Percentiles rank a stretch among this genome's conserved stretches.
phyloP scores from a whole-genome alignment of 2,797 vertebrate species.

The Sparidentex hasta region DNA sequence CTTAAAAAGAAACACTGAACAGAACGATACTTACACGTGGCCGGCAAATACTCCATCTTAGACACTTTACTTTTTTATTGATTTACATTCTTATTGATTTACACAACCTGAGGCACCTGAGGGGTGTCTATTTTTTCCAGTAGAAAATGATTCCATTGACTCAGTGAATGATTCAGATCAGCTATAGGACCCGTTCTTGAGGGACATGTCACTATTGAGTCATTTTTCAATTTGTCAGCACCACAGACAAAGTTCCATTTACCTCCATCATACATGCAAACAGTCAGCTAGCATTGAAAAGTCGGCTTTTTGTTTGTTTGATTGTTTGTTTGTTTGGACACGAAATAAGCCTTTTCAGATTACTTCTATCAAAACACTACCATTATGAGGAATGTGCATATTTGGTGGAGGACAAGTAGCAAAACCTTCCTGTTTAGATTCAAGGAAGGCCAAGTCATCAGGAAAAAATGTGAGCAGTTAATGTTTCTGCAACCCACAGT shows the following conservation, averaged over 20 bases:
- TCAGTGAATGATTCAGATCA: slow-evolving; percentile 1
- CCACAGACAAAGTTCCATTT: neutral
- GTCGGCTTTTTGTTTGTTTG: too few species aligned
- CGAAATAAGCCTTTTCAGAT: too few species aligned
- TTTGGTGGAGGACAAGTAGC: too few species aligned
- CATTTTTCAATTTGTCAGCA: neutral
- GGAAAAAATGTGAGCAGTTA: too few species aligned
- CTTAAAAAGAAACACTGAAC: neutral
- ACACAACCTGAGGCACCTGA: neutral
- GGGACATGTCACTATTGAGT: neutral
- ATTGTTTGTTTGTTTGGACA: too few species aligned
- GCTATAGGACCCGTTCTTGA: neutral
- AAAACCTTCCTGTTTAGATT: too few species aligned
- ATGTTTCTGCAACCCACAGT: too few species aligned
- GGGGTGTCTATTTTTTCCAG: neutral
- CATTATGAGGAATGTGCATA: too few species aligned
- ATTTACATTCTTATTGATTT: neutral
- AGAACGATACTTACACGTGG: neutral
- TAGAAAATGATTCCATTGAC: neutral
- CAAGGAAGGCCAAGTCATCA: too few species aligned
- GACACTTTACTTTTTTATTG: neutral
- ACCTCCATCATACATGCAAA: neutral
- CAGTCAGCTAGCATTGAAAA: too few species aligned
- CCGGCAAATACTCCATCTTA: neutral
- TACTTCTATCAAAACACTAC: too few species aligned